Conservation (phyloP, 1,140 invertebrate genomes). For the Bombus confusus region DNA sequence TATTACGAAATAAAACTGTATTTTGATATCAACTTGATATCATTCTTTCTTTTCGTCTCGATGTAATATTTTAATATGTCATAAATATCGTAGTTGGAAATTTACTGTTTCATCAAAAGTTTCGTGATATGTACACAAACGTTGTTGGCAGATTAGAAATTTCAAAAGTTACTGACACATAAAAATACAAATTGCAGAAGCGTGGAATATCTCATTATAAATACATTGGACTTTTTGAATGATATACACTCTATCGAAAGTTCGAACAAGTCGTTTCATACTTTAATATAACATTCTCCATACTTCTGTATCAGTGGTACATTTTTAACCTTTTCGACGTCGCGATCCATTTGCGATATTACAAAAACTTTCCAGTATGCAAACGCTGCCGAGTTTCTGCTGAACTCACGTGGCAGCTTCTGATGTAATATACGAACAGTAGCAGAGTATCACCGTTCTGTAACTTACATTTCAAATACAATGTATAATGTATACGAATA, state of each 20-base stretch:
- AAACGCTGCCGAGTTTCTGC: not conserved
- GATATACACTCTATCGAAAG: too few relatives aligned
- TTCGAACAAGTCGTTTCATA: not conserved
- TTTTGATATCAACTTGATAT: not conserved
- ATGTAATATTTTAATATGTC: not conserved
- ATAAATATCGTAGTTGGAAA: not conserved
- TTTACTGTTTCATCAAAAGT: not conserved
- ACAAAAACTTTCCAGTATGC: conserved; percentile 34
- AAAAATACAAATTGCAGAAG: not conserved
- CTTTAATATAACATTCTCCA: conserved; percentile 22
- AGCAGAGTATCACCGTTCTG: not conserved
- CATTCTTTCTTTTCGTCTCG: not conserved
- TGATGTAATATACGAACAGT: conserved; percentile 3
- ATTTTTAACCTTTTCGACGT: conserved; percentile 31
- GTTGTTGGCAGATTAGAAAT: not conserved
- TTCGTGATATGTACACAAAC: not conserved
- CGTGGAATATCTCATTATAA: not conserved
- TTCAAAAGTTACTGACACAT: not conserved
- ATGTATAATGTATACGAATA: not conserved
- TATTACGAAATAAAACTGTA: not conserved
- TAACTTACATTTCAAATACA: conserved; percentile 21
- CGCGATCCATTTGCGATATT: conserved; percentile 29
- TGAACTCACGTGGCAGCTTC: conserved; percentile 6
- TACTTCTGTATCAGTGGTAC: conserved; percentile 1
- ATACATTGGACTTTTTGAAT: not conserved